These are phyloP conservation scores for Euura saliciscinereae DNA, from an alignment of 1,140 invertebrate genomes.

Conservation along the genomic window DNA sequence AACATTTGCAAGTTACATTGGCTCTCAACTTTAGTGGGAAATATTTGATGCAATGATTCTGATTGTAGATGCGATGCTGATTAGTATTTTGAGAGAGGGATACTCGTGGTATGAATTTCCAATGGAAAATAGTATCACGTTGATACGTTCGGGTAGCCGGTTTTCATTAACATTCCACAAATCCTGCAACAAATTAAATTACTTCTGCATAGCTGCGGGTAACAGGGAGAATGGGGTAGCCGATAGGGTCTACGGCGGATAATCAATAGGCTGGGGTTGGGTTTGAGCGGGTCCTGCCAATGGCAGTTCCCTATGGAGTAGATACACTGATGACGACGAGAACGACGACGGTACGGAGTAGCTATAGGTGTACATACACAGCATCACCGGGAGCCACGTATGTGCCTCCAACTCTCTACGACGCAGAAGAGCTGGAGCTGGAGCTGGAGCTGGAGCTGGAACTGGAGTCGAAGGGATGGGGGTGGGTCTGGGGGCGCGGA, in stretches of 20 bases:
- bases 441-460: conserved; percentile 23
- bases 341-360: background rate
- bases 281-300: conserved; percentile 23
- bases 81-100: too few relatives aligned
- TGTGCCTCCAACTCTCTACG: background rate
- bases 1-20: too few relatives aligned
- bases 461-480: background rate
- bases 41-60: too few relatives aligned
- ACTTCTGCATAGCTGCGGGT: conserved; percentile 52
- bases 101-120: conserved; percentile 21
- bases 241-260: conserved; percentile 31
- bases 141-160: conserved; percentile 36
- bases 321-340: conserved; percentile 8
- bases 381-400: background rate
- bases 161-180: conserved; percentile 60
- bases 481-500: conserved; percentile 19
- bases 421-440: background rate
- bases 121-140: conserved; percentile 49
- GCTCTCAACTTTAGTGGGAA: too few relatives aligned
- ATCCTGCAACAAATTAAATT: conserved; percentile 59
- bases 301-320: conserved; percentile 16
- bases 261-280: conserved; percentile 47
- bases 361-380: background rate
- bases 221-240: conserved; percentile 44
- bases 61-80: too few relatives aligned